phyloP scores from a whole-genome alignment of 2,888 invertebrate species.

The Mactromeris polynyma region DNA sequence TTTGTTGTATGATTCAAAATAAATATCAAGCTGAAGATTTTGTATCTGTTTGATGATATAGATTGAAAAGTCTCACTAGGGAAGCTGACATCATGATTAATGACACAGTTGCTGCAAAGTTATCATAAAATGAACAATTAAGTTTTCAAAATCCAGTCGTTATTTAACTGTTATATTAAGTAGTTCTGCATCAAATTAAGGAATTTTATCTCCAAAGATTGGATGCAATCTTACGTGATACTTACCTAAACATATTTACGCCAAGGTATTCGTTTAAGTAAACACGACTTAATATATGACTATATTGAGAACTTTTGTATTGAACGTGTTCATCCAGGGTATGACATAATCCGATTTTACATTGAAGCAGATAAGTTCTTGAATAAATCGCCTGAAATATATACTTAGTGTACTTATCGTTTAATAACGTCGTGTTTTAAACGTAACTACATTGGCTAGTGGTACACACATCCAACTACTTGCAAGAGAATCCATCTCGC shows the following conservation, averaged over 20 bases:
- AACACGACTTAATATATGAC: not conserved
- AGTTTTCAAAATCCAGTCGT: constrained; percentile 1
- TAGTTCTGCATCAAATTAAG: not conserved
- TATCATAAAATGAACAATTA: constrained; percentile 7
- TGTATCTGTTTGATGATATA: not conserved
- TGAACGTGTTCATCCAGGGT: no score
- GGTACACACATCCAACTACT: no score
- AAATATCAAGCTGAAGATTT: not conserved
- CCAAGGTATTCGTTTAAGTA: not conserved
- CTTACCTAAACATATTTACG: no score
- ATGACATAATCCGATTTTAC: no score
- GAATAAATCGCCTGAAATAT: no score
- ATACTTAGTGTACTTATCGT: no score
- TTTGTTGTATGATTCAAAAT: not conserved
- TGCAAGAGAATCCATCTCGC: no score
- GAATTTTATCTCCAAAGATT: not conserved
- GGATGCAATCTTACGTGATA: not conserved
- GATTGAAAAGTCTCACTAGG: not conserved
- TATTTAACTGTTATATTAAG: not conserved
- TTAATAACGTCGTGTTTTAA: no score
- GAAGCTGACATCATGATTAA: constrained; percentile 3
- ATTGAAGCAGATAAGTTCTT: no score
- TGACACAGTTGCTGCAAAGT: not conserved
- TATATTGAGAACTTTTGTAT: not conserved
- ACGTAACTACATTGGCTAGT: no score